Evolutionary conservation across 2,888 invertebrate species (phyloP), one percentile per base, ranked within the genome.

Genomic region (Cloeon dipterum): DNA sequence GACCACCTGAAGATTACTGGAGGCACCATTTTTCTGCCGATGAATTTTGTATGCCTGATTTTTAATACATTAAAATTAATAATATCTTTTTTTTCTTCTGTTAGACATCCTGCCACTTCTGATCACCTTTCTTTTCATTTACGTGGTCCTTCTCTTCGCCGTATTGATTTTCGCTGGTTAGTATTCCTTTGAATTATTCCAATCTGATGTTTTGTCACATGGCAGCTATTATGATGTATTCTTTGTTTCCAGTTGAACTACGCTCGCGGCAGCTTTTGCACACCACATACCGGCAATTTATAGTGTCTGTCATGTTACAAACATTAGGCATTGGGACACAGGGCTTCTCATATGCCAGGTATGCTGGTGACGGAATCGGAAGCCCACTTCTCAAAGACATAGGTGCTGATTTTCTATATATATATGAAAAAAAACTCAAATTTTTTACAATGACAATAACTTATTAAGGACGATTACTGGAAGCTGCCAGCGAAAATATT

Each of bases 21-120:
- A 75, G 74, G 47, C 73, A 79, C 50, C 89, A 93, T 50, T 89
- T 88, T 52, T 89, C 89, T 0, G 89, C 88, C 7, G 91, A 93
- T 55, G 86, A 93, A 59, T 88, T 89, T 59, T 86, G 89, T 85
- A 64, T 74, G 79, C 63, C 40, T 50, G 36, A 40, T 39, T 39
- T 36, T 33, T 41, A 33, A 32, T 20, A 34, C 34, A 16, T 14
- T 35, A 3, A 36, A 20, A 14, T 11, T 16, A 26, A 29, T 35
- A 36, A 20, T 33, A 38, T 32, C 37, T 39, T 37, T 36, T 19
- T 40, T 32, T 41, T 42, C 39, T 41, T 39, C 63, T 63, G 23
- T n/a, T 65, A 91, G 89, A 85, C 53, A 83, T 89, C 39, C 61
- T 89, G 1, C 86, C 86, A 33, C 70, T 82, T 7, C 61, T 88